phyloP scores from a whole-genome alignment of 1,140 invertebrate species.

The Drosophila parabipectinata region DNA sequence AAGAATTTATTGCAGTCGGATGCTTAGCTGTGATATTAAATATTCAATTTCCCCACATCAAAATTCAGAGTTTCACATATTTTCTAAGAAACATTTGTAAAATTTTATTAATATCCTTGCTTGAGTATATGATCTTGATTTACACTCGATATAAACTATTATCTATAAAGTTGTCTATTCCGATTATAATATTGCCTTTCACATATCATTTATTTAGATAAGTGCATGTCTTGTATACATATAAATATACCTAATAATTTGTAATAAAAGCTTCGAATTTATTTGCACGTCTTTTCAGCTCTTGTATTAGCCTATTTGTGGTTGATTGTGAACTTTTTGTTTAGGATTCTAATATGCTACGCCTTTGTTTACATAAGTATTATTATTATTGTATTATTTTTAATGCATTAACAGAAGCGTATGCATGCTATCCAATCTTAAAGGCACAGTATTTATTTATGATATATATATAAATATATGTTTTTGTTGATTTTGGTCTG shows the following conservation, averaged over 20 bases:
- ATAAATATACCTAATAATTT: constrained; percentile 53
- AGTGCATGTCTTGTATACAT: constrained; percentile 51
- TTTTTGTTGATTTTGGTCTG: constrained; percentile 46
- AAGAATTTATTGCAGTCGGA: not conserved
- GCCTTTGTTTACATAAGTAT: constrained; percentile 30
- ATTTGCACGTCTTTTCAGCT: constrained; percentile 63
- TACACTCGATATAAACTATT: constrained; percentile 46
- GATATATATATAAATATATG: constrained; percentile 45
- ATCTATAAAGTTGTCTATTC: constrained; percentile 48
- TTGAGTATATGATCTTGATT: constrained; percentile 40
- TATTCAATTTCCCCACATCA: not conserved
- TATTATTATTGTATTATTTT: constrained; percentile 25
- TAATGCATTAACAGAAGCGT: constrained; percentile 30
- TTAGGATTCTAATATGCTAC: constrained; percentile 33
- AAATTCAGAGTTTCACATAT: not conserved
- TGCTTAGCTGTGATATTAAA: not conserved
- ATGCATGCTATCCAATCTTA: constrained; percentile 49
- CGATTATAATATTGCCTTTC: constrained; percentile 51
- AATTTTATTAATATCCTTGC: constrained; percentile 44
- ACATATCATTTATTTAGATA: constrained; percentile 34
- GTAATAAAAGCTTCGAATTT: constrained; percentile 55
- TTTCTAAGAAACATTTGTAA: constrained; percentile 57
- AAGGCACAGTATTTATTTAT: constrained; percentile 53
- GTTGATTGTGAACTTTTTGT: constrained; percentile 35
- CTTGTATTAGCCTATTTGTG: constrained; percentile 50